Base-by-base conservation (phyloP, 2,888 invertebrate genomes). In the Acleris sparsana region DNA sequence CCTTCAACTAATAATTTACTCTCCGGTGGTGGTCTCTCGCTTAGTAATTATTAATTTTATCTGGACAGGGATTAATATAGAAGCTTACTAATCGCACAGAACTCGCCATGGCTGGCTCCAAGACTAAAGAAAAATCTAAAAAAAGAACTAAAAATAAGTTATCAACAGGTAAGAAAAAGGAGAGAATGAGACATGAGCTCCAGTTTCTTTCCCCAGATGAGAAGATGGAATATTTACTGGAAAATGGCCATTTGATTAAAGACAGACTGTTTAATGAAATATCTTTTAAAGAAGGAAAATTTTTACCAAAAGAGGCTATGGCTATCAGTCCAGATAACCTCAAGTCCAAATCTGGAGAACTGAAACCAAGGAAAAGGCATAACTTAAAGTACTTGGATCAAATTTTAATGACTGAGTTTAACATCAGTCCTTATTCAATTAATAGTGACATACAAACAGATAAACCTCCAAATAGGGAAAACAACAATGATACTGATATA, bases 401-500 rank as follows among this genome's bases (percentile, higher is more conserved):
- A 55, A 87, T 90, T 62, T 74, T 91, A 58, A 88, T 85, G 69
- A 83, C 77, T 77, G 91, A 92, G 78, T 78, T 92, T 11, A 75
- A 85, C 33, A 33, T 39, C 13, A 39, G 39, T 39, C 4, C 39
- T 13, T 4, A 39, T 33, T 9, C 33, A 75, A 88, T 88, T 69
- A 81, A 82, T 17, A 25, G 62, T 17, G 43, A 52, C 53, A 57
- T 69, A 55, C 61, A 53, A 56, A 71, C 67, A 69, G 58, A 64
- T 69, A 53, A 68, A 55, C 52, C 70, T 33, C 11, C 13, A 39
- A 67, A 67, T 63, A 72, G 74, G 18, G 78, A 83, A 71, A 93
- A 94, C 83, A 94, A 94, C 80, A 87, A 93, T 86, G 84, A 89
- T 80, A 79, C 85, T 79, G 86, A 80, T 71, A 76, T 85, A 66